phyloP scores from a whole-genome alignment of 2,113 vertebrate species.

The Tyrannus savana region DNA sequence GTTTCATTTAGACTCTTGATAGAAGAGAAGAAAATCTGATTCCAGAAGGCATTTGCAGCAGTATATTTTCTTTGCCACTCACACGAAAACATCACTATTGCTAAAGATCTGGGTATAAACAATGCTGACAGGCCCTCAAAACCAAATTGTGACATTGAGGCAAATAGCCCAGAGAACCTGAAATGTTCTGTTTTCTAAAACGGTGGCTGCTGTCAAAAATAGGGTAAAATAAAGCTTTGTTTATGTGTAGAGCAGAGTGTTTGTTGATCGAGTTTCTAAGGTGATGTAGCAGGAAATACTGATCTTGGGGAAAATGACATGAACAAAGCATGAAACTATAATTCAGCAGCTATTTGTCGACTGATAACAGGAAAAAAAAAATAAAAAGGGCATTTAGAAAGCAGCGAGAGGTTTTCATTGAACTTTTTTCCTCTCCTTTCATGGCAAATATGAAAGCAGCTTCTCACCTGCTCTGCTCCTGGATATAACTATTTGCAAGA shows the following conservation, averaged over 20 bases:
- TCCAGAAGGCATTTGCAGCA: conserved; percentile 19
- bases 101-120: conserved; percentile 7
- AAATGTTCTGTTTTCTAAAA: conserved; percentile 27
- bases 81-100: not conserved
- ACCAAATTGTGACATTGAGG: conserved; percentile 30
- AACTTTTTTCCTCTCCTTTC: not conserved
- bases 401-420: not conserved
- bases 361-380: not conserved
- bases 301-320: conserved; percentile 33
- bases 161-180: conserved; percentile 14
- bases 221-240: conserved; percentile 56
- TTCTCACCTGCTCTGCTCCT: conserved; percentile 4
- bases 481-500: not conserved
- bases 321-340: conserved; percentile 34
- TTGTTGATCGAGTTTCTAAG: conserved; percentile 68
- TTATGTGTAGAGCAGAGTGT: conserved; percentile 9
- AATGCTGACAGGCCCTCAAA: conserved; percentile 45
- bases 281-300: conserved; percentile 64
- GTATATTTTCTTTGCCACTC: conserved; percentile 11
- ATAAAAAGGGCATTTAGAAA: not conserved
- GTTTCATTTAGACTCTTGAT: not conserved
- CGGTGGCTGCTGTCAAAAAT: conserved; percentile 29
- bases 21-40: not conserved
- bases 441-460: not conserved
- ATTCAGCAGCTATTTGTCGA: conserved; percentile 36